phyloP scores from a whole-genome alignment of 2,797 vertebrate genomes.

The Pipistrellus pipistrellus region DNA sequence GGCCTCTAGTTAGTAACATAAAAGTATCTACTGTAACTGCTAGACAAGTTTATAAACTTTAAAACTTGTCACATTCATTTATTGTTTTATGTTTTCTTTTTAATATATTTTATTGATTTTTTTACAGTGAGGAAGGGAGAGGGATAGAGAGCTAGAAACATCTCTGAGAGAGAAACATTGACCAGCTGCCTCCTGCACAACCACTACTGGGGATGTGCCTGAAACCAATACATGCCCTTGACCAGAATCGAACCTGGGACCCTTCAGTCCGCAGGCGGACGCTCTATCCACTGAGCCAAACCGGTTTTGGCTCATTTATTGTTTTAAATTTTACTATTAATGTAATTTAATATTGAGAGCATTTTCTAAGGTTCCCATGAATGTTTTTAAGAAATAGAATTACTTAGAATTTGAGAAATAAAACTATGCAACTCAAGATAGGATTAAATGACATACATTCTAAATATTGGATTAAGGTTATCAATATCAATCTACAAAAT shows the following conservation, averaged over 20 bases:
- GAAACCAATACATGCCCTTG: too few relatives aligned
- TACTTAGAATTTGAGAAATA: not conserved
- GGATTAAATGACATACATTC: not conserved
- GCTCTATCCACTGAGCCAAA: too few relatives aligned
- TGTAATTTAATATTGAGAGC: not conserved
- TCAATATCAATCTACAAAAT: not conserved
- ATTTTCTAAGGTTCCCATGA: not conserved
- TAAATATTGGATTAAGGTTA: not conserved
- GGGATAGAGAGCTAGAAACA: too few relatives aligned
- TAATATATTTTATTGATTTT: not conserved
- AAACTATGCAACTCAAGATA: not conserved
- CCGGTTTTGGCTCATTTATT: not conserved
- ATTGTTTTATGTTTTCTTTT: not conserved
- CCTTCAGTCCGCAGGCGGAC: too few relatives aligned
- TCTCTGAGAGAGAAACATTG: too few relatives aligned
- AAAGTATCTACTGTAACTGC: not conserved
- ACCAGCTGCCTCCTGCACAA: too few relatives aligned
- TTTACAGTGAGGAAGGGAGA: too few relatives aligned
- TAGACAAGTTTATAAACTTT: not conserved
- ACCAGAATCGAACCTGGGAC: too few relatives aligned
- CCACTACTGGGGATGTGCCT: too few relatives aligned
- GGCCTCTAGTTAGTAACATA: not conserved
- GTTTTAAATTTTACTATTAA: not conserved
- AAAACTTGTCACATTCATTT: not conserved
- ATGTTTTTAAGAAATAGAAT: conserved; percentile 1